Conservation (phyloP, 2,888 invertebrate species). For the Sthenelais limicola region DNA sequence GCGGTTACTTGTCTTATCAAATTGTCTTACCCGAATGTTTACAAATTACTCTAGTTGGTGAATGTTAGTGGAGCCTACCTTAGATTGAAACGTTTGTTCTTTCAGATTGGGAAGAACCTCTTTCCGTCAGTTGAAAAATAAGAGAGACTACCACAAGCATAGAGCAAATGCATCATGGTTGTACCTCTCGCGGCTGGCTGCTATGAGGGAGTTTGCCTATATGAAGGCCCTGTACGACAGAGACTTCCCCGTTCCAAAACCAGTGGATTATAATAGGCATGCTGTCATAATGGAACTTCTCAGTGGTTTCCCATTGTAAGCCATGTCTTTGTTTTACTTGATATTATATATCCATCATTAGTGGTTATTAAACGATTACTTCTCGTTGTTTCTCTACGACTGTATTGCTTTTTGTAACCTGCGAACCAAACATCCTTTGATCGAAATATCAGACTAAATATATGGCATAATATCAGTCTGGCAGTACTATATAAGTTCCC, state of each 20-base stretch:
- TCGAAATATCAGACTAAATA: too few relatives aligned
- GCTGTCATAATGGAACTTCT: constrained; percentile 95
- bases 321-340: constrained; percentile 6
- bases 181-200: constrained; percentile 95
- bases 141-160: constrained; percentile 96
- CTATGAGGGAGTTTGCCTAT: constrained; percentile 97
- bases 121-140: constrained; percentile 94
- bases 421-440: too few relatives aligned
- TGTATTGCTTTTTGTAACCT: too few relatives aligned
- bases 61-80: too few relatives aligned
- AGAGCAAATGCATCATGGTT: constrained; percentile 93
- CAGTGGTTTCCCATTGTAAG: constrained; percentile 72
- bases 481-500: neutral
- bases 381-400: too few relatives aligned
- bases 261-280: constrained; percentile 93
- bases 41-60: too few relatives aligned
- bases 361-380: too few relatives aligned
- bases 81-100: too few relatives aligned
- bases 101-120: constrained; percentile 90
- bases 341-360: neutral
- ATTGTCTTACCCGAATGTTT: too few relatives aligned
- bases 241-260: constrained; percentile 94
- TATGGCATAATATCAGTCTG: too few relatives aligned
- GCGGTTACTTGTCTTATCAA: too few relatives aligned
- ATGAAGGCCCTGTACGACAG: constrained; percentile 94